Percentiles rank a stretch among this genome's conserved stretches.
phyloP scores from a whole-genome alignment of 2,113 vertebrate genomes.

The Sterna hirundo region DNA sequence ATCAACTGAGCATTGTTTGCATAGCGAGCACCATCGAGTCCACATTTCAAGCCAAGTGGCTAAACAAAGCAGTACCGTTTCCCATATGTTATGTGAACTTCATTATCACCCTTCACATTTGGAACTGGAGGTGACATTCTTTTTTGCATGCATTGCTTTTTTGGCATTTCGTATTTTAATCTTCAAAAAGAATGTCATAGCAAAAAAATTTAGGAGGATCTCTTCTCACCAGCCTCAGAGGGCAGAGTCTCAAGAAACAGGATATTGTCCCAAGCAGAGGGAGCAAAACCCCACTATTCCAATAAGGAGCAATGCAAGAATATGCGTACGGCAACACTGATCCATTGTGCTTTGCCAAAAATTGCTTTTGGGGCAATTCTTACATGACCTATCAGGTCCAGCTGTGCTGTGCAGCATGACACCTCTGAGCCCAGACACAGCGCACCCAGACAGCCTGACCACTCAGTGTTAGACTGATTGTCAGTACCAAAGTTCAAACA shows the following conservation, averaged over 20 bases:
- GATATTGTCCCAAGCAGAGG: background rate
- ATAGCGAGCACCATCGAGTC: slow-evolving; percentile 28
- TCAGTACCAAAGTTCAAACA: background rate
- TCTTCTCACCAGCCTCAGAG: background rate
- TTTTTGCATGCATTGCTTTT: background rate
- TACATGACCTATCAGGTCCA: accelerated
- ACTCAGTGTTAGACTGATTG: background rate
- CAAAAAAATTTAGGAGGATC: background rate
- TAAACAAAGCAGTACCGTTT: slow-evolving; percentile 26
- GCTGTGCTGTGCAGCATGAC: background rate
- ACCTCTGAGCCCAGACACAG: background rate
- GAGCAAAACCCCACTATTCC: background rate
- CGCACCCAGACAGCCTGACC: background rate
- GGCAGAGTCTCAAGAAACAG: background rate
- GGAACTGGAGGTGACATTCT: slow-evolving; percentile 2
- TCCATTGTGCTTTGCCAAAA: background rate
- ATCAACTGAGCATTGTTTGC: slow-evolving; percentile 34
- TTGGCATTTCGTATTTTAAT: background rate
- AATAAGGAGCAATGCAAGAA: background rate
- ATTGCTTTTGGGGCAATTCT: background rate
- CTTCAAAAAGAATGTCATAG: background rate
- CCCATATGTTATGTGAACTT: slow-evolving; percentile 31
- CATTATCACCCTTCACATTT: background rate
- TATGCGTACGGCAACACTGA: background rate
- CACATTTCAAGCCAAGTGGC: slow-evolving; percentile 9